Evolutionary conservation across 92 coral and sea anemone genomes (phyloP).

Genomic region (Epizoanthus illoricatus): DNA sequence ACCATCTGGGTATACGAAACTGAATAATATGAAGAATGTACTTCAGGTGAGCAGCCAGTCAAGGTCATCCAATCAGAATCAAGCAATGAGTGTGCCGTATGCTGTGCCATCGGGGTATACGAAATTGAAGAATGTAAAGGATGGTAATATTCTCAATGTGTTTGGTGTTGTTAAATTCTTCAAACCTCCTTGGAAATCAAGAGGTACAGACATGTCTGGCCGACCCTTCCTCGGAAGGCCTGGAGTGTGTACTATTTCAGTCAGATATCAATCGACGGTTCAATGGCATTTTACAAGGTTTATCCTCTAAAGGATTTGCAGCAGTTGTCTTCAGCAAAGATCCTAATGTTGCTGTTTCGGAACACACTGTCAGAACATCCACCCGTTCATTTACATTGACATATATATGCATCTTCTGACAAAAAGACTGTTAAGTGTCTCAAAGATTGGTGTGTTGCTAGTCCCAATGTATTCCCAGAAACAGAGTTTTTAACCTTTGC

Average conservation of each 20-base stretch:
- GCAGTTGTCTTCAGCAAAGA: conserved; percentile 66
- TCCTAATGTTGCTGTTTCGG: conserved; percentile 50
- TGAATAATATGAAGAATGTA: too few species aligned
- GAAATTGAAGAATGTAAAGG: conserved; percentile 48
- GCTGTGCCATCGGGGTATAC: conserved; percentile 59
- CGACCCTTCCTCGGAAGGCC: conserved; percentile 57
- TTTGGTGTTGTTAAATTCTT: conserved; percentile 74
- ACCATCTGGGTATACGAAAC: too few species aligned
- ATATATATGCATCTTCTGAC: conserved; percentile 43
- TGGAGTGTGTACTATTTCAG: conserved; percentile 67
- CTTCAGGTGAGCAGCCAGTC: too few species aligned
- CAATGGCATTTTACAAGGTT: conserved; percentile 62
- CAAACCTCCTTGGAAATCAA: conserved; percentile 76
- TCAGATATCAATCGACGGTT: conserved; percentile 41
- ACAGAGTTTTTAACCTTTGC: conserved; percentile 39
- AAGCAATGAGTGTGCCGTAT: conserved; percentile 27
- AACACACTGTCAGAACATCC: conserved; percentile 59
- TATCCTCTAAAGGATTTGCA: conserved; percentile 68
- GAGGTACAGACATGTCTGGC: conserved; percentile 63
- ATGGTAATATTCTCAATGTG: conserved; percentile 41
- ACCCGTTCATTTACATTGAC: conserved; percentile 54
- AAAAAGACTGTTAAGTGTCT: conserved; percentile 45
- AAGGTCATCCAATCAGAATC: too few species aligned
- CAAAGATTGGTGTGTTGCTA: conserved; percentile 55
- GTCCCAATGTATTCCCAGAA: conserved; percentile 50